A percentile compares a stretch with the other conserved stretches of the same genome.
Conservation (phyloP, 2,113 vertebrate species). For the Lophura nycthemera region DNA sequence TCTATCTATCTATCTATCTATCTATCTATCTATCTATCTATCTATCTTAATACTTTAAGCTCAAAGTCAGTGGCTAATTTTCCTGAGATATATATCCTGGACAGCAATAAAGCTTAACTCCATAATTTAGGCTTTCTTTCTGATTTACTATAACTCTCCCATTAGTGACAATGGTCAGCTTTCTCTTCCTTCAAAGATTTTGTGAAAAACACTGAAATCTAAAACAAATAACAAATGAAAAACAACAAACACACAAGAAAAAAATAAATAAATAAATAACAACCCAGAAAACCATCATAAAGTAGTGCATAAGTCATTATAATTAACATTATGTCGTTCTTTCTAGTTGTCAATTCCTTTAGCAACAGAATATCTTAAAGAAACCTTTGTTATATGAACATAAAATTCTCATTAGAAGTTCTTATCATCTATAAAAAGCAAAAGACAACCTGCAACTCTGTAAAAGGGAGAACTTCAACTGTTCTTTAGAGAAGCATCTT, state of each 20-base stretch:
- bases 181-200: neutral
- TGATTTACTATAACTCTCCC: neutral
- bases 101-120: no score
- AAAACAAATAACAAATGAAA: neutral
- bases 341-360: neutral
- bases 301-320: conserved; percentile 36
- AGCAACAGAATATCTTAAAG: neutral
- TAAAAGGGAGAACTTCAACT: neutral
- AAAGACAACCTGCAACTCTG: neutral
- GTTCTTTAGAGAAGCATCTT: neutral
- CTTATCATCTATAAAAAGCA: neutral
- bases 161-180: neutral
- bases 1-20: no score
- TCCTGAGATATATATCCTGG: neutral
- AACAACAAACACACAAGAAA: neutral
- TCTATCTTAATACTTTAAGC: neutral
- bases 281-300: conserved; percentile 42
- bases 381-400: neutral
- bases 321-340: conserved; percentile 29
- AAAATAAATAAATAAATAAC: no score
- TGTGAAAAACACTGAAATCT: neutral
- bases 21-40: no score
- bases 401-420: neutral
- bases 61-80: neutral
- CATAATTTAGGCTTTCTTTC: neutral